phyloP scores from a whole-genome alignment of 2,888 invertebrate genomes.

The Drosophila emarginata region DNA sequence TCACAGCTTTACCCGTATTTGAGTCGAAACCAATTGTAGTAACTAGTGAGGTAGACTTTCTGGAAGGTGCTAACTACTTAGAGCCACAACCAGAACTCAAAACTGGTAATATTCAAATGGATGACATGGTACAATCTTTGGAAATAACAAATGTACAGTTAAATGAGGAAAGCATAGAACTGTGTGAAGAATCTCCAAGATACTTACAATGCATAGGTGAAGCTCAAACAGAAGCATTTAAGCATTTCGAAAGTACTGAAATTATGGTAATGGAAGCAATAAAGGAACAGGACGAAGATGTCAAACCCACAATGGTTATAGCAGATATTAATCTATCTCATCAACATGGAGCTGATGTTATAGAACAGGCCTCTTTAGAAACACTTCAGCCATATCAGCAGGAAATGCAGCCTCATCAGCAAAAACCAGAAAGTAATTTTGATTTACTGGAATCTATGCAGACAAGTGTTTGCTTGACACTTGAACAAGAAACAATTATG shows the following conservation, averaged over 20 bases:
- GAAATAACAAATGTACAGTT: conserved; percentile 67
- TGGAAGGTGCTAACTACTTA: conserved; percentile 59
- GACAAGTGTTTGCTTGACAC: conserved; percentile 47
- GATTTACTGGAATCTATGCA: conserved; percentile 65
- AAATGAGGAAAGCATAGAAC: conserved; percentile 52
- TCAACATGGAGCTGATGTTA: conserved; percentile 49
- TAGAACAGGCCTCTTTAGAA: conserved; percentile 66
- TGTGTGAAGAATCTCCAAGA: conserved; percentile 30
- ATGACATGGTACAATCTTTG: conserved; percentile 54
- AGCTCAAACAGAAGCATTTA: conserved; percentile 46
- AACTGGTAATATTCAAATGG: conserved; percentile 26
- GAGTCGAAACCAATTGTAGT: conserved; percentile 78
- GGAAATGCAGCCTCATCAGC: conserved; percentile 46
- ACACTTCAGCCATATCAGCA: conserved; percentile 38
- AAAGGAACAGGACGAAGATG: conserved; percentile 29
- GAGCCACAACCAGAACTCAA: conserved; percentile 45
- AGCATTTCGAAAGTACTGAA: conserved; percentile 58
- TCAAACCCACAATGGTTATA: conserved; percentile 39
- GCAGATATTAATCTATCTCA: conserved; percentile 59
- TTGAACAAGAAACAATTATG: conserved; percentile 68
- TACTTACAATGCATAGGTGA: conserved; percentile 24
- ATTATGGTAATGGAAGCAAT: conserved; percentile 62
- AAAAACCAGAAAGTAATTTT: conserved; percentile 44
- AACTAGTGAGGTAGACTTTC: conserved; percentile 48
- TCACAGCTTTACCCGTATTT: conserved; percentile 80